Base-by-base conservation (phyloP, 2,797 vertebrate species). In the Notolepis coatsorum region DNA sequence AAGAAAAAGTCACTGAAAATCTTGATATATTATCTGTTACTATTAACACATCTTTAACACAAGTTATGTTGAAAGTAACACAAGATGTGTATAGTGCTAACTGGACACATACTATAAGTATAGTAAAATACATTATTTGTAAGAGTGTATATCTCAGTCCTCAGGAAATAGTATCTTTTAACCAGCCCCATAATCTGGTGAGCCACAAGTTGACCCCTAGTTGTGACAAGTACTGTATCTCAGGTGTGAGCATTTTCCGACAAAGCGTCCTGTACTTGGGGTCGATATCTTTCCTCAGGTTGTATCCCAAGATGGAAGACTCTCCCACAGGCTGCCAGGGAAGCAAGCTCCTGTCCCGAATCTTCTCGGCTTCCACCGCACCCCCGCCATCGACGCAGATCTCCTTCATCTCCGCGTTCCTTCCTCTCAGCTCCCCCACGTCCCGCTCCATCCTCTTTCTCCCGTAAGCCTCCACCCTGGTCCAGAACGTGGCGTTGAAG, bases 291-390 rank as follows among this genome's bases (percentile, higher is more conserved):
- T 91, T 92, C 73, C 89, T 96, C 77, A 97, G 82, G 82, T 98
- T 98, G 90, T 98, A 99, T 15, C 97, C 96, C 65, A 97, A 85
- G 82, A 99, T 98, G 61, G 94, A 94, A 41, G 89, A 87, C 68
- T 95, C 82, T 23, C 96, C 96, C 2, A 96, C 64, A 0, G 97
- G 97, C 84, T 98, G 96, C 97, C 97, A 98, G 12, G 97, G 97
- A 58, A 91, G 91, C 84, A 99, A 92, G 65, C 81, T 90, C 0
- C 84, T 82, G 56, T 98, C 91, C 51, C 92, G 86, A 73, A 99
- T 97, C 71, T 93, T 88, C 0, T 68, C 59, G 0, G 94, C 93
- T 0, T 94, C 95, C 49, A 98, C 97, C 0, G 96, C 87, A 0
- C 13, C 82, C 15, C 92, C 93, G 0, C 95, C 95, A 0, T 94